Percentiles rank a stretch among this genome's conserved stretches.
These are phyloP conservation scores for Cotesia typhae DNA, from an alignment of 1,140 invertebrate genomes.

Conservation along the genomic window DNA sequence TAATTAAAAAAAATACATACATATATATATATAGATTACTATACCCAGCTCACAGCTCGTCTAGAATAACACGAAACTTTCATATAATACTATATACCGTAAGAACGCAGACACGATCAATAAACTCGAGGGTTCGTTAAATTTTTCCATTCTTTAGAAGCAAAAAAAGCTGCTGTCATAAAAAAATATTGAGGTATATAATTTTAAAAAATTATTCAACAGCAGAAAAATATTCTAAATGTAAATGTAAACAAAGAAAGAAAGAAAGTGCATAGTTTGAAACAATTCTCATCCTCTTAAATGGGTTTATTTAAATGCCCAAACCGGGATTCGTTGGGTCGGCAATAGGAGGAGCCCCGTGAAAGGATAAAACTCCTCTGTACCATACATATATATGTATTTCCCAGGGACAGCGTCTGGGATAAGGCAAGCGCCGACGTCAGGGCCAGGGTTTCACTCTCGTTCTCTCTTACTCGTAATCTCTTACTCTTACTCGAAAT, in stretches of 20 bases:
- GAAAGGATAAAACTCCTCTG: background rate
- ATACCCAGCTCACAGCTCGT: no score
- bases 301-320: no score
- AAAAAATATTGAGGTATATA: no score
- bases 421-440: conserved; percentile 26
- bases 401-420: conserved; percentile 8
- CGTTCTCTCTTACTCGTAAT: conserved; percentile 10
- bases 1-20: no score
- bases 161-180: background rate
- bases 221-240: no score
- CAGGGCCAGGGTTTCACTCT: conserved; percentile 45
- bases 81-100: background rate
- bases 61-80: background rate
- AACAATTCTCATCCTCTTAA: no score
- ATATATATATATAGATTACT: no score
- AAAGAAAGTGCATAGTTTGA: no score
- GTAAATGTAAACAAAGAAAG: no score
- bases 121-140: conserved; percentile 29
- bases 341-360: background rate
- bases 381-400: background rate
- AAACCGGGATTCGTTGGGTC: no score
- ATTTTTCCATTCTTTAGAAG: background rate
- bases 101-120: conserved; percentile 33
- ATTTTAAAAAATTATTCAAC: no score
- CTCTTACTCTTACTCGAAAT: no score